These are phyloP conservation scores for Lagodon rhomboides DNA, from an alignment of 2,797 vertebrate genomes.

Conservation along the genomic window DNA sequence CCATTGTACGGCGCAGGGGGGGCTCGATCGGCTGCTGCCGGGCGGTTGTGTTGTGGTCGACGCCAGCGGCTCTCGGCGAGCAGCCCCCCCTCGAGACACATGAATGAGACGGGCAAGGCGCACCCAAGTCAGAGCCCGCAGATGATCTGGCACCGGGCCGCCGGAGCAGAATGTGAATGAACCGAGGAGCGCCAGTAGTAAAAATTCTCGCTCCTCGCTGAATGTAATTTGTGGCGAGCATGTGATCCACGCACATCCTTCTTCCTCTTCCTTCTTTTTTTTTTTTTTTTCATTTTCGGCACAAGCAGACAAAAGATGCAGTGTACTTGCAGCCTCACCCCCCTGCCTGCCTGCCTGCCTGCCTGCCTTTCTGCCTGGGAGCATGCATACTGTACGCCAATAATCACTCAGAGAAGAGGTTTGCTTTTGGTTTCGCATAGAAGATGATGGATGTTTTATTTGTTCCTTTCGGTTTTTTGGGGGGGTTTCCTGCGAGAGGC, in stretches of 20 bases:
- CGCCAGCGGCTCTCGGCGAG: conserved; percentile 31
- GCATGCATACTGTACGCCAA: conserved; percentile 7
- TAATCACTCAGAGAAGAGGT: conserved; percentile 42
- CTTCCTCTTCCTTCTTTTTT: neutral
- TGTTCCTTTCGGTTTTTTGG: conserved; percentile 7
- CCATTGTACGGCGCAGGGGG: conserved; percentile 11
- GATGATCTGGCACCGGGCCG: conserved; percentile 41
- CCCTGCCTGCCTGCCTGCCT: conserved; percentile 26
- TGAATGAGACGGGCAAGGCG: conserved; percentile 74
- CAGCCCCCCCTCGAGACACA: conserved; percentile 61
- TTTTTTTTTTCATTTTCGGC: conserved; percentile 33
- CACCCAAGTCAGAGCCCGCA: conserved; percentile 75
- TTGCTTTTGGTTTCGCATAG: conserved; percentile 36
- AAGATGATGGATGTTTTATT: neutral
- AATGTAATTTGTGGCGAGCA: conserved; percentile 12
- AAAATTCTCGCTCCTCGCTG: neutral
- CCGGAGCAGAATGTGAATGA: conserved; percentile 71
- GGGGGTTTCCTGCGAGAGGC: neutral
- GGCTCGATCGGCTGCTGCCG: conserved; percentile 33
- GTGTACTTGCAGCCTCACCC: conserved; percentile 61
- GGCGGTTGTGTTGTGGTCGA: conserved; percentile 65
- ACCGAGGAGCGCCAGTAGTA: conserved; percentile 9
- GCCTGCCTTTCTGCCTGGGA: conserved; percentile 29
- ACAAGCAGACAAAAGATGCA: conserved; percentile 83
- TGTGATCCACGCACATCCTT: conserved; percentile 1